These are phyloP conservation scores for Enoplosus armatus DNA, from an alignment of 2,797 vertebrate species.

Conservation along the genomic window DNA sequence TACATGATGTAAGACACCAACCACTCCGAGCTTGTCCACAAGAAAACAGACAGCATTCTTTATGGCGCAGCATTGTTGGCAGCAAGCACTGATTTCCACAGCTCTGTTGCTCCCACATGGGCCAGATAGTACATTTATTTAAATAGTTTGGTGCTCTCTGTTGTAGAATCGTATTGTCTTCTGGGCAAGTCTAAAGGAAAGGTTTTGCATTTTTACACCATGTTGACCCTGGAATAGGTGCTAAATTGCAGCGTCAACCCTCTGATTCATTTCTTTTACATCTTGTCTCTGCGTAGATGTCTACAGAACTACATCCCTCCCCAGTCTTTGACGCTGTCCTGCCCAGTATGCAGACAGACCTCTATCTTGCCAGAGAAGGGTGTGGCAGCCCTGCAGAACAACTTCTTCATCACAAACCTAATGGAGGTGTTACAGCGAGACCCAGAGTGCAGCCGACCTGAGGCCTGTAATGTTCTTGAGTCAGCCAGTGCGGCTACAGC, in stretches of 20 bases:
- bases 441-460: slow-evolving; percentile 87
- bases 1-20: slow-evolving; percentile 36
- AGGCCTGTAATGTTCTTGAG: slow-evolving; percentile 85
- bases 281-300: slow-evolving; percentile 85
- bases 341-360: slow-evolving; percentile 96
- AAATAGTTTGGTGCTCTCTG: slow-evolving; percentile 2
- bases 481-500: slow-evolving; percentile 88
- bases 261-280: neutral
- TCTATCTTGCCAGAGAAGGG: slow-evolving; percentile 96
- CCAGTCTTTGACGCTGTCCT: slow-evolving; percentile 96
- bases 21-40: slow-evolving; percentile 28
- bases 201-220: neutral
- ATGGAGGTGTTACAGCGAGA: slow-evolving; percentile 96
- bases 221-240: neutral
- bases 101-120: slow-evolving; percentile 12
- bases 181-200: neutral
- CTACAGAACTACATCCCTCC: slow-evolving; percentile 98
- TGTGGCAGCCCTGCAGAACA: slow-evolving; percentile 94
- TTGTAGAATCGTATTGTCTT: neutral
- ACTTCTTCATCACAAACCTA: slow-evolving; percentile 97
- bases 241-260: neutral
- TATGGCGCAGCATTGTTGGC: slow-evolving; percentile 37
- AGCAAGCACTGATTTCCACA: slow-evolving; percentile 44
- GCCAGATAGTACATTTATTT: slow-evolving; percentile 22
- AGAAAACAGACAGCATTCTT: slow-evolving; percentile 38